Conservation (phyloP, 1,140 invertebrate genomes). For the Calycopis cecrops region DNA sequence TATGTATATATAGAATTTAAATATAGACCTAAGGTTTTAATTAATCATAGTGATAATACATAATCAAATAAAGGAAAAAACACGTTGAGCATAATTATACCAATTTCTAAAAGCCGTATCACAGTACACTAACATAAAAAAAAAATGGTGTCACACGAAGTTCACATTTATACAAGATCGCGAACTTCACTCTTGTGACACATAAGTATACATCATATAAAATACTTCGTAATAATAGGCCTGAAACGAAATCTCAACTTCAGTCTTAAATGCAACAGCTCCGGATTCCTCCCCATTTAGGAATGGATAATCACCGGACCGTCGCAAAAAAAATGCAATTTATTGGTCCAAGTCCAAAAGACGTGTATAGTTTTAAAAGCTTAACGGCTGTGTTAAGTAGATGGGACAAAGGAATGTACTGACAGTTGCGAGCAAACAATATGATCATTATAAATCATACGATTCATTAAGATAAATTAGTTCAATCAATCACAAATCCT, state of each 20-base stretch:
- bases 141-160: slow-evolving; percentile 1
- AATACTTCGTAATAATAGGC: slow-evolving; percentile 36
- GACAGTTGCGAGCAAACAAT: background rate
- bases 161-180: background rate
- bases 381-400: slow-evolving; percentile 28
- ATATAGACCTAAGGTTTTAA: slow-evolving; percentile 43
- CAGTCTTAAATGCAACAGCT: slow-evolving; percentile 36
- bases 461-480: background rate
- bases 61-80: slow-evolving; percentile 34
- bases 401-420: slow-evolving; percentile 29
- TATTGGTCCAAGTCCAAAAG: slow-evolving; percentile 39
- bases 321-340: slow-evolving; percentile 27
- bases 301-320: background rate
- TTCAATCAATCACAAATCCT: background rate
- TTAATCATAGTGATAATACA: slow-evolving; percentile 42
- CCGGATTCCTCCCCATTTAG: slow-evolving; percentile 14
- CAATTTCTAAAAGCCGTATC: slow-evolving; percentile 56
- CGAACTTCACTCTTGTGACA: slow-evolving; percentile 21
- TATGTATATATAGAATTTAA: slow-evolving; percentile 34
- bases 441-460: slow-evolving; percentile 9
- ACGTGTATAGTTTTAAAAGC: slow-evolving; percentile 24
- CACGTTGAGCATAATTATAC: slow-evolving; percentile 61
- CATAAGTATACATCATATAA: slow-evolving; percentile 26
- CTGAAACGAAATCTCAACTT: slow-evolving; percentile 31
- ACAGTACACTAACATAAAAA: slow-evolving; percentile 65